Evolutionary conservation across 1,140 invertebrate genomes (phyloP).

Genomic region (Globodera rostochiensis): DNA sequence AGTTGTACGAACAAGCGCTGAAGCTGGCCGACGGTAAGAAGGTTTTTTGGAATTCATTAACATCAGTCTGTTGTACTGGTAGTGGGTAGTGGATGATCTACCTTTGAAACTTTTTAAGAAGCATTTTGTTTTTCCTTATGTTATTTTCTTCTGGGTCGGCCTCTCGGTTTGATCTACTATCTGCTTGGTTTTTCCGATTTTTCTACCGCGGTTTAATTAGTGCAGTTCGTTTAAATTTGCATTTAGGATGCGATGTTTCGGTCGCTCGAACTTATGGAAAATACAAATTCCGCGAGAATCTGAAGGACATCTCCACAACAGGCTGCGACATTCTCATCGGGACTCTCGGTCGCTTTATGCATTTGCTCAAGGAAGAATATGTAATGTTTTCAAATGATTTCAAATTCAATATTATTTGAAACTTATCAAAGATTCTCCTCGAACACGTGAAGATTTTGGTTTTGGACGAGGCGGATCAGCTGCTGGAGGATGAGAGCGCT

Average conservation of each 20-base stretch:
- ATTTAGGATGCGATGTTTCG: conserved; percentile 5
- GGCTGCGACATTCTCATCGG: conserved; percentile 27
- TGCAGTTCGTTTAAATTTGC: background rate
- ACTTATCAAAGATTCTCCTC: conserved; percentile 68
- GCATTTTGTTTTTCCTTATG: conserved; percentile 15
- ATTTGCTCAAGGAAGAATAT: conserved; percentile 26
- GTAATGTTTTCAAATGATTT: conserved; percentile 15
- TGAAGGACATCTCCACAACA: conserved; percentile 7
- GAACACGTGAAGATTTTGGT: conserved; percentile 79
- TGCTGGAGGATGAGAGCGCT: conserved; percentile 76
- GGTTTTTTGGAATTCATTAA: background rate
- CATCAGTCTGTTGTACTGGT: too few relatives aligned
- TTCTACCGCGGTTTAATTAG: background rate
- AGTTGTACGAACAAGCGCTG: conserved; percentile 93
- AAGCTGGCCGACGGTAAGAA: conserved; percentile 85
- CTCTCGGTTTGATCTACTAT: background rate
- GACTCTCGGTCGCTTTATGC: background rate
- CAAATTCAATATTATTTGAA: background rate
- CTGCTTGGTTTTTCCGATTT: background rate
- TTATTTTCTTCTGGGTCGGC: background rate
- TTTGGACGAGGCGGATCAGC: conserved; percentile 93
- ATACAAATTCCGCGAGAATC: conserved; percentile 7
- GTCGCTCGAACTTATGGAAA: conserved; percentile 20
- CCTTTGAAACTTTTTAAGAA: conserved; percentile 18
- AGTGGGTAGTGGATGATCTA: too few relatives aligned